phyloP scores from a whole-genome alignment of 2,888 invertebrate genomes.

The Athrips mouffetella region DNA sequence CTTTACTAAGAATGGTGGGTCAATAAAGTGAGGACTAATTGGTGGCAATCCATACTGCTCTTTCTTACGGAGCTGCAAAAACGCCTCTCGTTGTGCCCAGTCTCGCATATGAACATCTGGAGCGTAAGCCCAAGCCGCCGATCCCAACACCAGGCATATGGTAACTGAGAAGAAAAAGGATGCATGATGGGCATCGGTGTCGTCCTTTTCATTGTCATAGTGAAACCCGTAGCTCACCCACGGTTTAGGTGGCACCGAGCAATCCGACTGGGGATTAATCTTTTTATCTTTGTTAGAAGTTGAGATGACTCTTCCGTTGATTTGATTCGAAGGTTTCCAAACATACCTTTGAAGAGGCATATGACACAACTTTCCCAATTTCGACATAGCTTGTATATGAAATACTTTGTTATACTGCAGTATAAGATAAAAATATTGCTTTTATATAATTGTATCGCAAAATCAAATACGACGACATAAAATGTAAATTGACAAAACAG shows the following conservation, averaged over 20 bases:
- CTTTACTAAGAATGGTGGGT: conserved; percentile 81
- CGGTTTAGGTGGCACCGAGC: conserved; percentile 30
- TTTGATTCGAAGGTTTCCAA: too few relatives aligned
- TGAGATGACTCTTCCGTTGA: too few relatives aligned
- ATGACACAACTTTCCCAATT: too few relatives aligned
- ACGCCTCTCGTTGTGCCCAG: conserved; percentile 96
- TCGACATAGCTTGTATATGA: too few relatives aligned
- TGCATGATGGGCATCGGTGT: conserved; percentile 82
- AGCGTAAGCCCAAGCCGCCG: conserved; percentile 83
- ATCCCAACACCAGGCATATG: conserved; percentile 82
- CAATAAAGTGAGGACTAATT: conserved; percentile 89
- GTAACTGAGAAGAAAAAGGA: conserved; percentile 86
- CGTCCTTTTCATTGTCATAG: conserved; percentile 79
- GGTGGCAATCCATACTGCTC: conserved; percentile 90
- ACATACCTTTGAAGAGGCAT: too few relatives aligned
- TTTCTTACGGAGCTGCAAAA: conserved; percentile 89
- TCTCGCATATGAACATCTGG: conserved; percentile 87
- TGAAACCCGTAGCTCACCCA: conserved; percentile 94
- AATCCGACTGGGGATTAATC: too few relatives aligned
- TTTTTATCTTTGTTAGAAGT: conserved; percentile 83
- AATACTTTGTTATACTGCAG: too few relatives aligned
- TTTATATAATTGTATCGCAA: too few relatives aligned
- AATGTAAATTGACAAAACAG: too few relatives aligned
- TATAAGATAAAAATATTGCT: too few relatives aligned
- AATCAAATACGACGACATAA: too few relatives aligned